Evolutionary conservation across 2,888 invertebrate genomes (phyloP), one percentile per base, ranked within the genome.

Genomic region (Orthosia cruda): DNA sequence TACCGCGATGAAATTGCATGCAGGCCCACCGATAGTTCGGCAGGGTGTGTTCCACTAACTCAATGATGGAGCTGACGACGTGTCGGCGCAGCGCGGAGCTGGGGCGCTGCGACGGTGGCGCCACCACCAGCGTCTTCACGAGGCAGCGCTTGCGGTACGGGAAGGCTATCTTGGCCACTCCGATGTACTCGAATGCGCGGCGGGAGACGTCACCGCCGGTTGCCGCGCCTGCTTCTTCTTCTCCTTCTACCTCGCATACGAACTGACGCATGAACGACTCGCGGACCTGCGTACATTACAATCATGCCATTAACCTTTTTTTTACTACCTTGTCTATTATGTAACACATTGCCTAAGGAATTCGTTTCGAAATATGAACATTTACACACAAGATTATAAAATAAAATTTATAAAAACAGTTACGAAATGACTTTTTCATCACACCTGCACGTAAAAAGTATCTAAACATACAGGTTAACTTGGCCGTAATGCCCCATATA

Each of bases 261-360:
- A 99, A 99, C 94, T 99, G 99, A 12, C 99, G 97, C 98, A 99
- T 99, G 94, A 99, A 99, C 87, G 99, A 99, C 94, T 99, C 99
- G 57, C 99, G 97, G 4, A 99, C 98, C 98, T 98, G 77, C 20
- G 13, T 7, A 13, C 13, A 18, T 15, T 15, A 50, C 4, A 18
- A 63, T 18, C 49, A 26, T 59, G 58, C 58, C 40, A 13, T 58
- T 40, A 40, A 40, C 9, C 40, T 40, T 40, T 18, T 40, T 58
- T n/a, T n/a, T n/a, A n/a, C n/a, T n/a, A n/a, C n/a, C n/a, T n/a
- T n/a, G n/a, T n/a, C n/a, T n/a, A n/a, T n/a, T n/a, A n/a, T n/a
- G n/a, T n/a, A n/a, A n/a, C n/a, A n/a, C n/a, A n/a, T n/a, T n/a
- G n/a, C n/a, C n/a, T n/a, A n/a, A n/a, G n/a, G n/a, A n/a, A n/a